phyloP scores from a whole-genome alignment of 2,888 invertebrate genomes.

The Sphinx pinastri region DNA sequence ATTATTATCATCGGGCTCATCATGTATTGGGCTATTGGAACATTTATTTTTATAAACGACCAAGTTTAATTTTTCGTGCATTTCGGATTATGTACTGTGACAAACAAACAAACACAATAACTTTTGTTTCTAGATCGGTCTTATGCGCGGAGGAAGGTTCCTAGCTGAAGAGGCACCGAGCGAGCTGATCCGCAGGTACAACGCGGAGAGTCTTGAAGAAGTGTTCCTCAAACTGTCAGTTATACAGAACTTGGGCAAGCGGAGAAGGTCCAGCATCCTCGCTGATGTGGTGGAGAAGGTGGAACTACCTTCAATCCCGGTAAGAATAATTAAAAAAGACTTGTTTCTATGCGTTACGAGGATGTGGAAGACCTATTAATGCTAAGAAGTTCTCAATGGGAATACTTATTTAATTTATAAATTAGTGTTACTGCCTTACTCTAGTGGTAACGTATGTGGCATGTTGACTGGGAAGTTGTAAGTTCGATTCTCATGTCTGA shows the following conservation, averaged over 20 bases:
- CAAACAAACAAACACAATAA: not conserved
- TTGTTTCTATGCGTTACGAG: not conserved
- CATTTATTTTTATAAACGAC: no score
- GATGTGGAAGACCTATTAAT: no score
- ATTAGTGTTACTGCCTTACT: no score
- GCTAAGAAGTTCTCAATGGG: no score
- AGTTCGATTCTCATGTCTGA: no score
- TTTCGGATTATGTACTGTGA: no score
- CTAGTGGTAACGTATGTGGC: no score
- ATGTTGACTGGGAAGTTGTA: no score
- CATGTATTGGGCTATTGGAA: no score
- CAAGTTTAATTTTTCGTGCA: no score
- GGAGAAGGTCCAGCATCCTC: conserved; percentile 91
- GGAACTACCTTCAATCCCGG: conserved; percentile 85
- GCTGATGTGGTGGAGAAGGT: conserved; percentile 89
- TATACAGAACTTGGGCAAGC: conserved; percentile 91
- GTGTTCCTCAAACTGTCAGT: conserved; percentile 92
- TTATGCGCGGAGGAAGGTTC: conserved; percentile 93
- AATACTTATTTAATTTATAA: no score
- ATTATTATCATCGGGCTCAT: no score
- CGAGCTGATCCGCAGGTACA: conserved; percentile 88
- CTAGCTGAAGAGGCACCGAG: conserved; percentile 92
- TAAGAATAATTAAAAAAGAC: conserved; percentile 55
- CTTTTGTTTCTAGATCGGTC: conserved; percentile 86
- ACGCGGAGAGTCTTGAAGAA: conserved; percentile 89